phyloP scores from a whole-genome alignment of 2,113 vertebrate species.

The Lamprotornis superbus region DNA sequence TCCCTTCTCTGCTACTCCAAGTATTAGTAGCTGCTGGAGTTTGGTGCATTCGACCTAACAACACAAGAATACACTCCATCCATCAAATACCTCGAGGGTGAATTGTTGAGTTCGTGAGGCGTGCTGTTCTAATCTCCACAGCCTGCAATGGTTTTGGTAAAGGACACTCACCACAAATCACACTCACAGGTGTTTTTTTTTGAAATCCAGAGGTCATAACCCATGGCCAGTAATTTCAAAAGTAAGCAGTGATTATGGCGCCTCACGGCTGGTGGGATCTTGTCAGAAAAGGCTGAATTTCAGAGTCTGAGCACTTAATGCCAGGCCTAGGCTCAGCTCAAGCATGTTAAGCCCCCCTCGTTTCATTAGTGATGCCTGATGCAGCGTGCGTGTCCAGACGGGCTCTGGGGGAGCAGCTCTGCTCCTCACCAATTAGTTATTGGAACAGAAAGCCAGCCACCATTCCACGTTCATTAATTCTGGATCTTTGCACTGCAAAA shows the following conservation, averaged over 20 bases:
- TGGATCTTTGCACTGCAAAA: neutral
- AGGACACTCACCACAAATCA: neutral
- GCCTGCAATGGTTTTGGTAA: neutral
- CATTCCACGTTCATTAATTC: neutral
- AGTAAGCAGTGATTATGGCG: neutral
- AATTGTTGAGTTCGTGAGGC: neutral
- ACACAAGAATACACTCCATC: neutral
- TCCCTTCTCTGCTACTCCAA: neutral
- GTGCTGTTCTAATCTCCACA: neutral
- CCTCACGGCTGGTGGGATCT: neutral
- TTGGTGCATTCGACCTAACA: neutral
- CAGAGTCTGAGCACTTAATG: neutral
- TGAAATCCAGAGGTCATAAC: neutral
- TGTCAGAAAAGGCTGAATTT: neutral
- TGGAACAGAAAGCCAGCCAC: accelerated
- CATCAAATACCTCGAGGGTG: neutral
- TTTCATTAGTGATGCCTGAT: neutral
- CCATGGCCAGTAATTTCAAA: neutral
- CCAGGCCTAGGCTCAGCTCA: neutral
- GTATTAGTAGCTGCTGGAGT: neutral
- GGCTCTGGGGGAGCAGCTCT: neutral
- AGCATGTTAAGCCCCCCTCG: neutral
- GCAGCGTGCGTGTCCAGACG: accelerated
- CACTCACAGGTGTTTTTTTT: neutral
- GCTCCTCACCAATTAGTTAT: neutral